Percentiles rank a stretch among this genome's conserved stretches.
phyloP scores from a whole-genome alignment of 2,888 invertebrate species.

The Saturnia japonica region DNA sequence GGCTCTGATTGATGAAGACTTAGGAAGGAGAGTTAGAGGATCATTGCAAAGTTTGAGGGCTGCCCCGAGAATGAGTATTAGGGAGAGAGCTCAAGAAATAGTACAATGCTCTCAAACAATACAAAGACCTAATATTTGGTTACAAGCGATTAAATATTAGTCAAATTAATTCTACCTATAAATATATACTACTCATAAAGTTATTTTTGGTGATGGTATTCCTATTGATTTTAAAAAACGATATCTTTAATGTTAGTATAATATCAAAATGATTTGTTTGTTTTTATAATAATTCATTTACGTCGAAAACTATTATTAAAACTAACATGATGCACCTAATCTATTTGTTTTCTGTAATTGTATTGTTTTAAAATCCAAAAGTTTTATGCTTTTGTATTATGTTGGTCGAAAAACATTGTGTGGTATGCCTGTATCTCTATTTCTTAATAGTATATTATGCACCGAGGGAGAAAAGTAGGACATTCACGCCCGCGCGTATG shows the following conservation, averaged over 20 bases:
- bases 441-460: too few species aligned
- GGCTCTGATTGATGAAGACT: constrained; percentile 63
- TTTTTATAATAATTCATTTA: neutral
- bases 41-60: constrained; percentile 27
- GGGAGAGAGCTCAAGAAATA: constrained; percentile 20
- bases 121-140: constrained; percentile 2
- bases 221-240: neutral
- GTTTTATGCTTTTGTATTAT: too few species aligned
- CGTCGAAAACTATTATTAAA: too few species aligned
- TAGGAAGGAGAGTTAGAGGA: constrained; percentile 84
- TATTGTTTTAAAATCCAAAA: too few species aligned
- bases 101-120: constrained; percentile 26
- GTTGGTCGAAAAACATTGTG: too few species aligned
- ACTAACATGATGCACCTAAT: too few species aligned
- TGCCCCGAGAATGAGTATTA: constrained; percentile 17
- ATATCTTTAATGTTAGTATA: too few species aligned
- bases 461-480: too few species aligned
- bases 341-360: neutral
- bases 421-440: too few species aligned
- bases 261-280: too few species aligned
- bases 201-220: neutral
- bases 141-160: neutral
- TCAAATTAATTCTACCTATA: neutral
- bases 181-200: neutral
- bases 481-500: too few species aligned